Conservation (phyloP, 64 coral and sea anemone genomes). For the Cladopsammia gracilis region DNA sequence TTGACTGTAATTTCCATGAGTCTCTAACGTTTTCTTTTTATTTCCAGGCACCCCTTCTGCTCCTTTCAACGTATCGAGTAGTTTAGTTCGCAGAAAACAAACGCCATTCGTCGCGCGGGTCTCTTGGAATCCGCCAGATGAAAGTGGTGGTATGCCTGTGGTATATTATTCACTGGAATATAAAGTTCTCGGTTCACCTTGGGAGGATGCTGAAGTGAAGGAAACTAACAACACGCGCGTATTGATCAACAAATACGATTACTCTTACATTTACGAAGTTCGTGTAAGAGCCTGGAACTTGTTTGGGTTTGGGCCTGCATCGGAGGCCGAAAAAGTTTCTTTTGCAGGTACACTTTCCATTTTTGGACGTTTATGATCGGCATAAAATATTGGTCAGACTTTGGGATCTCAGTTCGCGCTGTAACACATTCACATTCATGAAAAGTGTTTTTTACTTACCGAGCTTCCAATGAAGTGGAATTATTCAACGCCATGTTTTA, state of each 20-base stretch:
- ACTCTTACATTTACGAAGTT: constrained; percentile 2
- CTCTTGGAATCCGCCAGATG: constrained; percentile 2
- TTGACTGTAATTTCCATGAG: neutral
- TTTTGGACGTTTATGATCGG: neutral
- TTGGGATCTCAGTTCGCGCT: too few relatives aligned
- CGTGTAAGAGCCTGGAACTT: constrained; percentile 11
- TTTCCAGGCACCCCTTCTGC: constrained; percentile 2
- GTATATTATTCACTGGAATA: constrained; percentile 21
- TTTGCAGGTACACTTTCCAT: neutral
- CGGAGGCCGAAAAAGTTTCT: neutral
- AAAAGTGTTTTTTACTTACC: too few relatives aligned
- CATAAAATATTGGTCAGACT: neutral
- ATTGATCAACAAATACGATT: neutral
- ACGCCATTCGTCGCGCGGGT: neutral
- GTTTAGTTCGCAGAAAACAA: neutral
- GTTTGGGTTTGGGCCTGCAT: neutral
- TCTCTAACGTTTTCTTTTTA: neutral
- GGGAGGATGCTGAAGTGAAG: neutral
- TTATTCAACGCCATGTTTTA: too few relatives aligned
- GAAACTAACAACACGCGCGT: constrained; percentile 6
- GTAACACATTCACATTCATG: too few relatives aligned
- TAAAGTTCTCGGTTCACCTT: neutral
- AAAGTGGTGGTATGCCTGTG: constrained; percentile 4
- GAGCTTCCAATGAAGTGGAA: too few relatives aligned
- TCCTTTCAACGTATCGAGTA: constrained; percentile 6